Base-by-base conservation (phyloP, 2,113 vertebrate genomes). In the Marmota flaviventris region DNA sequence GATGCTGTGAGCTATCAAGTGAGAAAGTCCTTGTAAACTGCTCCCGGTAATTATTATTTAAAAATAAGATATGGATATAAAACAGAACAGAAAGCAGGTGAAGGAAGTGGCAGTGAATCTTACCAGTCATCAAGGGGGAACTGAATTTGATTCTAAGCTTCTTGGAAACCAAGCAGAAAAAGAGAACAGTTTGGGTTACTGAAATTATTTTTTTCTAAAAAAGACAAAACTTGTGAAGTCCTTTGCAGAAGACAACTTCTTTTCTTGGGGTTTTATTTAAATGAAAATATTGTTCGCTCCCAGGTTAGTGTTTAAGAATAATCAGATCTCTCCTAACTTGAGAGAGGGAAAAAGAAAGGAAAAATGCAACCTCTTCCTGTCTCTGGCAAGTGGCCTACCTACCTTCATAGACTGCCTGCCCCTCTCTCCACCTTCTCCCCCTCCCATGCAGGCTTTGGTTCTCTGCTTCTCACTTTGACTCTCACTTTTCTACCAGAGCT, bases 61-160 rank as follows among this genome's bases (percentile, higher is more conserved):
- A 70, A 97, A 94, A 89, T 85, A 87, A 95, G 96, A 51, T 42
- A 75, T 32, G n/a, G 27, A 27, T 92, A 88, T 86, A 97, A 98
- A 98, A 97, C 96, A 98, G 97, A 98, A 97, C 97, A 97, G 97
- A 97, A 98, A 98, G 92, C 89, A 93, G 76, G 95, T 93, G 92
- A 97, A 95, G 97, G 97, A 98, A 98, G 97, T 97, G 96, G 85
- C 77, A 92, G 18, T 58, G 87, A 95, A 89, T 93, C 72, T 58
- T 93, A 90, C 90, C 95, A 93, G 97, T 93, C 92, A 97, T 69
- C 11, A 32, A 93, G 67, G 48, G 95, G 96, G 97, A 98, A 98
- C 97, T 92, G 97, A 97, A 97, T 95, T 98, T 88, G 92, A 97
- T 93, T 93, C 79, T 93, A 78, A 91, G 76, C 87, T 97, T 98